Evolutionary conservation across 2,888 invertebrate genomes (phyloP).

Genomic region (Sphaerophoria rueppellii): DNA sequence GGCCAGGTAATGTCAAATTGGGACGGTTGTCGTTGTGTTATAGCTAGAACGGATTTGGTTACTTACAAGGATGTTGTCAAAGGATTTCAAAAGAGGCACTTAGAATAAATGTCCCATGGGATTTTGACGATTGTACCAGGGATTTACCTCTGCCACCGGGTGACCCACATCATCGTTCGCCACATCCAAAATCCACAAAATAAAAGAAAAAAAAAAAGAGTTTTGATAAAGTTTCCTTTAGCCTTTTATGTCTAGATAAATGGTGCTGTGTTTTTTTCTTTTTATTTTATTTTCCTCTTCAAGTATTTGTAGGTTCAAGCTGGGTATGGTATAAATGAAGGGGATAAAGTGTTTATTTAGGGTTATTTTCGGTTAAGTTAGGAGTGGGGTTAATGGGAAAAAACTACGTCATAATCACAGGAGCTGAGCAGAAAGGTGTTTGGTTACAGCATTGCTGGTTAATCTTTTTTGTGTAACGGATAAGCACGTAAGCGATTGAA

Average conservation of each 20-base stretch:
- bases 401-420: constrained; percentile 39
- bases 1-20: constrained; percentile 15
- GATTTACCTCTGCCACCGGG: constrained; percentile 57
- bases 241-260: constrained; percentile 58
- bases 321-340: not conserved
- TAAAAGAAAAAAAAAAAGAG: constrained; percentile 28
- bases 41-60: constrained; percentile 65
- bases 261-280: constrained; percentile 11
- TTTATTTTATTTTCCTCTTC: constrained; percentile 9
- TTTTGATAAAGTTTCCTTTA: constrained; percentile 61
- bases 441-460: constrained; percentile 59
- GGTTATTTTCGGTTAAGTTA: constrained; percentile 31
- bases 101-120: constrained; percentile 71
- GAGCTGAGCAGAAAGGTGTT: constrained; percentile 42
- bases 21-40: constrained; percentile 42
- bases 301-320: not conserved
- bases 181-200: not conserved
- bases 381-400: constrained; percentile 23
- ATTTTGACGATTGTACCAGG: constrained; percentile 34
- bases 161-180: constrained; percentile 45
- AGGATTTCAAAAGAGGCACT: constrained; percentile 71
- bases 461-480: constrained; percentile 64
- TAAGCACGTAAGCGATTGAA: constrained; percentile 63
- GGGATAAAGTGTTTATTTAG: constrained; percentile 53
- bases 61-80: constrained; percentile 71